Evolutionary conservation across 2,113 vertebrate genomes (phyloP), one percentile per base, ranked within the genome.

Genomic region (Percopsis transmontana): DNA sequence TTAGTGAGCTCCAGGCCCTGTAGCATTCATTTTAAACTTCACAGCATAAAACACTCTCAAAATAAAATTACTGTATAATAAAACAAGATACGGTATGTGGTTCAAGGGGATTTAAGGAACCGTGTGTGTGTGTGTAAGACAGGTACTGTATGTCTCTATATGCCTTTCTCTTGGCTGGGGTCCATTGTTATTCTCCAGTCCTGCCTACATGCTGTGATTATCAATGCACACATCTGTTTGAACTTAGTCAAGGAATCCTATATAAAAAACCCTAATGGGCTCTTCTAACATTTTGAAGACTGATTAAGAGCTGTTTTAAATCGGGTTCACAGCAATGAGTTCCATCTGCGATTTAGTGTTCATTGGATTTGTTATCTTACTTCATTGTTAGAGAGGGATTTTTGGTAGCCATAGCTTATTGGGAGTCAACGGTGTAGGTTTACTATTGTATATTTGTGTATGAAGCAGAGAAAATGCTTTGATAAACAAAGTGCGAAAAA

Each of bases 171-270:
- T 62, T 70, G 72, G 66, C 64, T 27, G n/a, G 41, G 33, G 66
- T 83, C 62, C 61, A 54, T 53, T 69, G 67, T 63, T 65, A 70
- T 54, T 67, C 61, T 85, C 72, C 64, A 83, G 75, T 70, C 24
- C 15, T 70, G 80, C 77, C 68, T 74, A 62, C 53, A 40, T 71
- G 74, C 79, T 89, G 72, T 83, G 82, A 85, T 90, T 88, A 89
- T 85, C 87, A 87, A 74, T 73, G 71, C 59, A 70, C 69, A 91
- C 91, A 92, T 91, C 90, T 92, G 90, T 89, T 85, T 78, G 64
- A 72, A 75, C 74, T 91, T 91, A 91, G 86, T 73, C 64, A 70
- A 82, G 70, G 86, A 91, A 88, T 88, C 84, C 86, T 88, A 89
- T 91, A 90, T 91, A 90, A 61, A 67, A 79, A 74, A 66, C 76